Conservation (phyloP, 2,797 vertebrate genomes). For the Pelobates cultripes region DNA sequence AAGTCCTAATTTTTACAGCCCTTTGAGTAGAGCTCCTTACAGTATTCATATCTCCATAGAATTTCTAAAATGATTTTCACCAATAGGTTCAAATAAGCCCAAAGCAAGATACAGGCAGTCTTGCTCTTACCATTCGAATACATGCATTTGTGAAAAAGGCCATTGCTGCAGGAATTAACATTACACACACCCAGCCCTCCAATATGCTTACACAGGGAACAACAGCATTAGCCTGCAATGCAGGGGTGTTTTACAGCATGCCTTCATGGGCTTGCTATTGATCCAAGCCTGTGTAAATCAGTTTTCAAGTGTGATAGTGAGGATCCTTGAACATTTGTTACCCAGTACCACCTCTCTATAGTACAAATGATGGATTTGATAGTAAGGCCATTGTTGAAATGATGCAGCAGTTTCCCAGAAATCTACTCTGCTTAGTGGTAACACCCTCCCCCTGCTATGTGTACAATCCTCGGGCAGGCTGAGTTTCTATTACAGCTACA, state of each 20-base stretch:
- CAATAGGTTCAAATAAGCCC: background rate
- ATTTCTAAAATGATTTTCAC: no score
- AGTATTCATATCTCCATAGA: no score
- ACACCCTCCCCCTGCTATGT: constrained; percentile 30
- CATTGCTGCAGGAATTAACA: constrained; percentile 27
- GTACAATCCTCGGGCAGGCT: constrained; percentile 1
- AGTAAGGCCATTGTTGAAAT: constrained; percentile 1
- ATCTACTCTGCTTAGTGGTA: constrained; percentile 14
- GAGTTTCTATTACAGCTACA: constrained; percentile 21
- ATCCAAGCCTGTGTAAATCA: background rate
- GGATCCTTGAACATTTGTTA: background rate
- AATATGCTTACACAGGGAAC: constrained; percentile 11
- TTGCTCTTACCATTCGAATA: background rate
- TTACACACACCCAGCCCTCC: constrained; percentile 13
- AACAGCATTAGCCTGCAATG: constrained; percentile 35
- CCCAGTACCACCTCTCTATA: constrained; percentile 9
- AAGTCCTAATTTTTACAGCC: no score
- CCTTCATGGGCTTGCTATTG: background rate
- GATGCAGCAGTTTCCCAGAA: constrained; percentile 42
- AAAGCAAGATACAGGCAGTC: background rate
- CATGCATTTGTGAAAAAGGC: background rate
- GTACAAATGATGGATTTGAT: background rate
- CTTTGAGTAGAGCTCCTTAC: no score
- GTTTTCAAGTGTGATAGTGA: background rate
- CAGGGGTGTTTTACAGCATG: constrained; percentile 18